Evolutionary conservation across 2,888 invertebrate genomes (phyloP).

Genomic region (Aporophyla nigra): DNA sequence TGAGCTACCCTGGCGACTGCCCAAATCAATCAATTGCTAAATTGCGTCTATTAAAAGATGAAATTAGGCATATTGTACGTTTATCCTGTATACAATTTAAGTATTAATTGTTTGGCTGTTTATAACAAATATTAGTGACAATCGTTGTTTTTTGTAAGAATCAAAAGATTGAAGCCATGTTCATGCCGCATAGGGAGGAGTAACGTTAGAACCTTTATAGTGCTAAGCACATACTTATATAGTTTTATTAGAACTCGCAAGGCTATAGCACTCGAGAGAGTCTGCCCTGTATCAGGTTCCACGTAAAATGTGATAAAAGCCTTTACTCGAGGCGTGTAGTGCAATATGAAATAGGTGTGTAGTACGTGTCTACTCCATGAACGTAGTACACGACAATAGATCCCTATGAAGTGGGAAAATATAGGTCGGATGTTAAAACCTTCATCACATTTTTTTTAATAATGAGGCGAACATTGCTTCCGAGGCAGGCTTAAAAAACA

Average conservation of each 20-base stretch:
- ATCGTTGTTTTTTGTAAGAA: not conserved
- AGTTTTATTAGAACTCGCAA: conserved; percentile 39
- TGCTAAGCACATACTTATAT: conserved; percentile 30
- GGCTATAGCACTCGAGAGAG: conserved; percentile 31
- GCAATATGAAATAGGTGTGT: conserved; percentile 14
- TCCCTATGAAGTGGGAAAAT: not conserved
- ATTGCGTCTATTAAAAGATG: too few relatives aligned
- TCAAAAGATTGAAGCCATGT: not conserved
- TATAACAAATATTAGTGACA: not conserved
- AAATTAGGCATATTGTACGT: not conserved
- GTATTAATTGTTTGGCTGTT: not conserved
- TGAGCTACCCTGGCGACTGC: not conserved
- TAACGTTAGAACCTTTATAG: not conserved
- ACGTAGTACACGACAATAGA: not conserved
- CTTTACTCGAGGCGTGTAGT: conserved; percentile 22
- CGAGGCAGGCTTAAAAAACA: not conserved
- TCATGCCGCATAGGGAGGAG: not conserved
- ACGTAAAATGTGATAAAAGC: conserved; percentile 53
- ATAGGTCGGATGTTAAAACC: not conserved
- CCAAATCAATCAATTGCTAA: too few relatives aligned
- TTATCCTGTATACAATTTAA: not conserved
- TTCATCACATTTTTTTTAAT: not conserved
- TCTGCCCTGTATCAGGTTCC: conserved; percentile 43
- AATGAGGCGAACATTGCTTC: not conserved
- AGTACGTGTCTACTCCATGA: not conserved